Evolutionary conservation across 1,140 invertebrate species (phyloP).

Genomic region (Polyergus mexicanus): DNA sequence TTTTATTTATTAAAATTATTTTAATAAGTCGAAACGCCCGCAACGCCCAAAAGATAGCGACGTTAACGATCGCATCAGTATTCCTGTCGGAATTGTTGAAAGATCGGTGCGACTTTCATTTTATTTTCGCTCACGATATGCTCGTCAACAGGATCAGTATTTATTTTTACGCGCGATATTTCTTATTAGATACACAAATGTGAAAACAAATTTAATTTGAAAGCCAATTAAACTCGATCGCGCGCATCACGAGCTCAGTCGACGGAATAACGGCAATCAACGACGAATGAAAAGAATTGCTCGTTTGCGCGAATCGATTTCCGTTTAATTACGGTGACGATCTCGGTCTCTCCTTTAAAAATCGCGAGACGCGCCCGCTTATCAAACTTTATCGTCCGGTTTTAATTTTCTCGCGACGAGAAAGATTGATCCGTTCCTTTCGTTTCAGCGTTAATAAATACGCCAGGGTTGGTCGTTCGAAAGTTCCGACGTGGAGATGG

Average conservation of each 20-base stretch:
- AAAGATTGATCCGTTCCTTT: slow-evolving; percentile 68
- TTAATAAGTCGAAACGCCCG: background rate
- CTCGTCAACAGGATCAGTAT: slow-evolving; percentile 11
- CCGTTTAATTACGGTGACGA: slow-evolving; percentile 46
- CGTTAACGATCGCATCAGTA: background rate
- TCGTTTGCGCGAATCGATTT: slow-evolving; percentile 43
- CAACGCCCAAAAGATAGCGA: background rate
- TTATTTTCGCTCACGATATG: background rate
- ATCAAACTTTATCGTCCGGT: slow-evolving; percentile 58
- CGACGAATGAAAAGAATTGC: slow-evolving; percentile 17
- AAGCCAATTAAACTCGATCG: slow-evolving; percentile 47
- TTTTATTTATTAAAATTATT: background rate
- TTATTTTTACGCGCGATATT: slow-evolving; percentile 14
- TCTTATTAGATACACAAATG: slow-evolving; percentile 1
- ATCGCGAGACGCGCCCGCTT: slow-evolving; percentile 37
- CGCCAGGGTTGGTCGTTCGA: slow-evolving; percentile 48
- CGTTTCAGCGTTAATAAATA: slow-evolving; percentile 62
- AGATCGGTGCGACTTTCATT: background rate
- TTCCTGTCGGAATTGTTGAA: background rate
- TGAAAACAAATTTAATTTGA: slow-evolving; percentile 45
- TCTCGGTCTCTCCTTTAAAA: background rate
- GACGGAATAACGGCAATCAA: background rate
- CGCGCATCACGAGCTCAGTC: slow-evolving; percentile 32
- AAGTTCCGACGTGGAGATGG: slow-evolving; percentile 66
- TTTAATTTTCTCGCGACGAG: slow-evolving; percentile 44